phyloP scores from a whole-genome alignment of 1,140 invertebrate genomes.

The Drosophila subpulchrella region DNA sequence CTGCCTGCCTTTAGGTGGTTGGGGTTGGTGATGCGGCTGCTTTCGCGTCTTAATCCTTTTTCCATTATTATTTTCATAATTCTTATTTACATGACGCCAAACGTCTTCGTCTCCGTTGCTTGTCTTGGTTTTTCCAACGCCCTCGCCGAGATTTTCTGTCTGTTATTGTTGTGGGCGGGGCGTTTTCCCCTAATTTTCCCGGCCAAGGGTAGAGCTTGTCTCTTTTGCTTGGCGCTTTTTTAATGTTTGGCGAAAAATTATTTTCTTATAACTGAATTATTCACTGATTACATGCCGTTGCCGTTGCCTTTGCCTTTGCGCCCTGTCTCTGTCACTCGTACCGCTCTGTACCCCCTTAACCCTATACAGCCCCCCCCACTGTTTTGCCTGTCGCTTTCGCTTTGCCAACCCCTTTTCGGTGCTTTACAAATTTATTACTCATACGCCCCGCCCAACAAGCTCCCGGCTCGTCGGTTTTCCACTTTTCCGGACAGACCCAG shows the following conservation, averaged over 20 bases:
- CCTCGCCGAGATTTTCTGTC: slow-evolving; percentile 60
- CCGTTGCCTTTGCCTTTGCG: slow-evolving; percentile 20
- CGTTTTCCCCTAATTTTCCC: slow-evolving; percentile 18
- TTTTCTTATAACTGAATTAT: slow-evolving; percentile 84
- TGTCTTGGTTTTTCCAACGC: slow-evolving; percentile 17
- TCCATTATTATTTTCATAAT: slow-evolving; percentile 85
- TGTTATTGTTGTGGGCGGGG: slow-evolving; percentile 57
- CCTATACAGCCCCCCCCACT: background rate
- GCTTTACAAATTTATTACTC: slow-evolving; percentile 67
- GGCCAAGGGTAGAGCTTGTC: slow-evolving; percentile 39
- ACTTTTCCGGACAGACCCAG: slow-evolving; percentile 51
- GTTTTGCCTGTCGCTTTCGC: slow-evolving; percentile 36
- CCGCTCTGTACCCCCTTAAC: background rate
- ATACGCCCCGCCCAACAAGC: slow-evolving; percentile 48
- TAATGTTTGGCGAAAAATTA: slow-evolving; percentile 78
- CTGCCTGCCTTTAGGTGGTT: background rate
- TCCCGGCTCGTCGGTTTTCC: slow-evolving; percentile 41
- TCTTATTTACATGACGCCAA: slow-evolving; percentile 84
- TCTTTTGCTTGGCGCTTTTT: slow-evolving; percentile 56
- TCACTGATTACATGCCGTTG: slow-evolving; percentile 65
- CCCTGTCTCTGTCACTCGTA: slow-evolving; percentile 11
- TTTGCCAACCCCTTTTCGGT: slow-evolving; percentile 60
- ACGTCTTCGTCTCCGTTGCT: slow-evolving; percentile 55
- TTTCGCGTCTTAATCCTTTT: slow-evolving; percentile 83
- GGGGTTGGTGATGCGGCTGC: slow-evolving; percentile 35